Conservation (phyloP, 2,113 vertebrate species). For the Cyanocitta stelleri region DNA sequence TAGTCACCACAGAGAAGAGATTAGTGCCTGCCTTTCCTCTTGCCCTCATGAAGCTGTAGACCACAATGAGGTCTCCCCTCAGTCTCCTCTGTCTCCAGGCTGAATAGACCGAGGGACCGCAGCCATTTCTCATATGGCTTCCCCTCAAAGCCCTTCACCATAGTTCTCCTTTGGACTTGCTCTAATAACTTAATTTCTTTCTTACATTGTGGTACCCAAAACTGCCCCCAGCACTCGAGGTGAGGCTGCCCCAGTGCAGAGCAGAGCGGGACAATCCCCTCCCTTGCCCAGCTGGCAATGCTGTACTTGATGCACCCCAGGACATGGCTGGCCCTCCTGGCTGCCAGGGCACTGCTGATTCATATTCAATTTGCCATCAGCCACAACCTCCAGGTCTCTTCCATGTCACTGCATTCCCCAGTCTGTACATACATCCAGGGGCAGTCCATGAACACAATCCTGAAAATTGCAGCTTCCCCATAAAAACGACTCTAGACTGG, state of each 20-base stretch:
- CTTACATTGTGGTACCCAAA: no score
- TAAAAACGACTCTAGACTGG: neutral
- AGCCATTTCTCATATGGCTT: fast-evolving
- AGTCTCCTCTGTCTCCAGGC: neutral
- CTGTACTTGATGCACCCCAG: neutral
- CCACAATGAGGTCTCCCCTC: no score
- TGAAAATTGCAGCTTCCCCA: neutral
- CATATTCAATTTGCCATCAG: fast-evolving
- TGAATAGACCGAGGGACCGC: neutral
- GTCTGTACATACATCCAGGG: neutral
- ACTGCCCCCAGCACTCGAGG: fast-evolving
- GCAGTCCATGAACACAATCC: neutral
- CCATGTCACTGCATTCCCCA: neutral
- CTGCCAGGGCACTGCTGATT: neutral
- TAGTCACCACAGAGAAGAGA: neutral
- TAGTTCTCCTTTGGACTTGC: fast-evolving
- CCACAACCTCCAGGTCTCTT: neutral
- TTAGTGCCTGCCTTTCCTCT: neutral
- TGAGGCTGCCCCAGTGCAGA: fast-evolving
- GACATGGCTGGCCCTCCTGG: fast-evolving
- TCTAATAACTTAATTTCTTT: neutral
- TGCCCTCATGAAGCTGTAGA: fast-evolving
- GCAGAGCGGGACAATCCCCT: neutral
- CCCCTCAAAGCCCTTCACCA: neutral
- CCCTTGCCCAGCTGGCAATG: fast-evolving